Evolutionary conservation across 2,888 invertebrate genomes (phyloP).

Genomic region (Parascotia fuliginaria): DNA sequence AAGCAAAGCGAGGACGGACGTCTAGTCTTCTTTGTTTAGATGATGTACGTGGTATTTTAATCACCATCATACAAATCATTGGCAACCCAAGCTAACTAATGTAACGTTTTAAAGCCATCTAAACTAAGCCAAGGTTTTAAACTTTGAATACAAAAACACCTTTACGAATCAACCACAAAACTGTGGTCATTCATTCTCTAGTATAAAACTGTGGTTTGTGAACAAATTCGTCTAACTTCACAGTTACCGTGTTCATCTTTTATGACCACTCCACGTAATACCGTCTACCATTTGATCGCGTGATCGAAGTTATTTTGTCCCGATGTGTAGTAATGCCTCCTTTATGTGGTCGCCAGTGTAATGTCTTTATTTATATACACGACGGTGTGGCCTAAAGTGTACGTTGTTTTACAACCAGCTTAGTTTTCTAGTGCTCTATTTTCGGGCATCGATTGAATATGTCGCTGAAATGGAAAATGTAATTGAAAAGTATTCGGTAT

Average conservation of each 20-base stretch:
- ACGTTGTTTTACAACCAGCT: slow-evolving; percentile 18
- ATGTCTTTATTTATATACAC: slow-evolving; percentile 55
- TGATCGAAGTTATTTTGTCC: slow-evolving; percentile 55
- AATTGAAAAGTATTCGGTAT: background rate
- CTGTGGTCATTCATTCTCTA: slow-evolving; percentile 18
- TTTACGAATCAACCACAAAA: slow-evolving; percentile 8
- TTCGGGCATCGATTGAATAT: background rate
- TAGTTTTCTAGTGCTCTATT: background rate
- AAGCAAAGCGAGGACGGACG: no score
- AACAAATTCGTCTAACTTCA: slow-evolving; percentile 22
- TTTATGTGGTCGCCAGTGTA: slow-evolving; percentile 45
- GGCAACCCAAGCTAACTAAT: background rate
- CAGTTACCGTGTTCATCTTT: slow-evolving; percentile 29
- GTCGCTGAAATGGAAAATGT: no score
- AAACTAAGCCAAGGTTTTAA: background rate
- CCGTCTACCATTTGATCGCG: slow-evolving; percentile 46
- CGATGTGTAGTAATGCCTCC: slow-evolving; percentile 40
- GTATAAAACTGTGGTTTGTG: slow-evolving; percentile 11
- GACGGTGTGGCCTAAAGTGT: slow-evolving; percentile 16
- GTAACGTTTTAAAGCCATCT: background rate
- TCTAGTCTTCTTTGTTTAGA: no score
- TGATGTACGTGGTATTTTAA: no score
- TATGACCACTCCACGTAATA: slow-evolving; percentile 38
- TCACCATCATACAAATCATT: no score
- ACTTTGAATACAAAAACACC: background rate